A percentile compares a stretch with the other conserved stretches of the same genome.
Evolutionary conservation across 2,888 invertebrate species (phyloP).

Genomic region (Melieria omissa): DNA sequence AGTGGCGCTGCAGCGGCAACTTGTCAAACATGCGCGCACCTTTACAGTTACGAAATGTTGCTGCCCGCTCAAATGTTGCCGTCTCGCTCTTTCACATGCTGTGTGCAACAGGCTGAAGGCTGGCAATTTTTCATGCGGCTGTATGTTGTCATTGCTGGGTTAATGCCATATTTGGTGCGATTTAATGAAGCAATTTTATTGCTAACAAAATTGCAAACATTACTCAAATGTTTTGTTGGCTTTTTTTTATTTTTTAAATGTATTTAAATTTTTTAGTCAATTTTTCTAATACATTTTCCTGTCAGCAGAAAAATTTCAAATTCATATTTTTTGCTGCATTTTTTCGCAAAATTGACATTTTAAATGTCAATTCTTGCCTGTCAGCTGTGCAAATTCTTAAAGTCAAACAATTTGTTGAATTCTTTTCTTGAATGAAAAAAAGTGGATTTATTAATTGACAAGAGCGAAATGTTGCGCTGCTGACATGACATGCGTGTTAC

Average conservation of each 20-base stretch:
- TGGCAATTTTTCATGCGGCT: constrained; percentile 2
- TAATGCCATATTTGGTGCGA: constrained; percentile 59
- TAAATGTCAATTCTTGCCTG: no score
- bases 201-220: constrained; percentile 36
- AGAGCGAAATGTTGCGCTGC: neutral
- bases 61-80: no score
- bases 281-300: no score
- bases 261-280: no score
- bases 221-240: neutral
- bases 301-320: no score
- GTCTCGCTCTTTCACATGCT: neutral
- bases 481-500: constrained; percentile 31
- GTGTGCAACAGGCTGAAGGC: no score
- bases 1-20: constrained; percentile 44
- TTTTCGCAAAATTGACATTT: no score
- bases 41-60: constrained; percentile 55
- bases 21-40: constrained; percentile 60
- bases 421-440: no score
- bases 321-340: no score
- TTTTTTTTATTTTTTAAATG: neutral
- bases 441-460: no score
- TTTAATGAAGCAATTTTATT: constrained; percentile 63
- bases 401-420: no score
- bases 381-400: no score
- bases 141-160: neutral